A percentile compares a stretch with the other conserved stretches of the same genome.
These are phyloP conservation scores for Synodontis membranacea DNA, from an alignment of 2,113 vertebrate genomes.

Conservation along the genomic window DNA sequence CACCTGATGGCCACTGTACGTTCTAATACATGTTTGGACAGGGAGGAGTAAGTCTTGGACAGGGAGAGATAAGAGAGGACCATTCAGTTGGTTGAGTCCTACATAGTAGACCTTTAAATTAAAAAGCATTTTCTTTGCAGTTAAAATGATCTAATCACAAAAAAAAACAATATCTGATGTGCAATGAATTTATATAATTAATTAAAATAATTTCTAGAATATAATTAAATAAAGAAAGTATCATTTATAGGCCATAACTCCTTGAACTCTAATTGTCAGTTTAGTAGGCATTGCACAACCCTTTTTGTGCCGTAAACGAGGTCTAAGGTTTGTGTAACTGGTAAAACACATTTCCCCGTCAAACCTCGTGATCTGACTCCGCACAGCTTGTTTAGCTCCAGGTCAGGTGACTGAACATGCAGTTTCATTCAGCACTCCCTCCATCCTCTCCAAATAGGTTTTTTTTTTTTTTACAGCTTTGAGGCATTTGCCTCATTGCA, in stretches of 20 bases:
- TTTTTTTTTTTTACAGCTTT: constrained; percentile 1
- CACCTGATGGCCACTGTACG: too few relatives aligned
- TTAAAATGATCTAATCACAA: background rate
- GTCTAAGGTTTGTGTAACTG: constrained; percentile 13
- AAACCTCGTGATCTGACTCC: background rate
- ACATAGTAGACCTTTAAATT: too few relatives aligned
- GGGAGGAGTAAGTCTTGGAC: too few relatives aligned
- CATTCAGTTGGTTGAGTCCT: too few relatives aligned
- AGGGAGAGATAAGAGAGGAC: too few relatives aligned
- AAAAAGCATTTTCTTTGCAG: background rate
- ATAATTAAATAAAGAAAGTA: background rate
- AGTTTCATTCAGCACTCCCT: background rate
- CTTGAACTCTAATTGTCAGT: background rate
- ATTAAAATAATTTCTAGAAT: background rate
- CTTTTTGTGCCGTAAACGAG: background rate
- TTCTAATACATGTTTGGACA: too few relatives aligned
- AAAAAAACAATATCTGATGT: background rate
- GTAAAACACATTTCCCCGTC: background rate
- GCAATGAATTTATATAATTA: background rate
- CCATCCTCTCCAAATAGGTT: background rate
- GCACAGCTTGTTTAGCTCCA: background rate
- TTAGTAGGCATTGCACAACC: background rate
- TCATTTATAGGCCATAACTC: too few relatives aligned
- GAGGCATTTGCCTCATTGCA: background rate
- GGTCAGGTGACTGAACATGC: background rate